Percentiles rank a stretch among this genome's conserved stretches.
These are phyloP conservation scores for Lithobius niger DNA, from an alignment of 1,140 invertebrate genomes.

Conservation along the genomic window DNA sequence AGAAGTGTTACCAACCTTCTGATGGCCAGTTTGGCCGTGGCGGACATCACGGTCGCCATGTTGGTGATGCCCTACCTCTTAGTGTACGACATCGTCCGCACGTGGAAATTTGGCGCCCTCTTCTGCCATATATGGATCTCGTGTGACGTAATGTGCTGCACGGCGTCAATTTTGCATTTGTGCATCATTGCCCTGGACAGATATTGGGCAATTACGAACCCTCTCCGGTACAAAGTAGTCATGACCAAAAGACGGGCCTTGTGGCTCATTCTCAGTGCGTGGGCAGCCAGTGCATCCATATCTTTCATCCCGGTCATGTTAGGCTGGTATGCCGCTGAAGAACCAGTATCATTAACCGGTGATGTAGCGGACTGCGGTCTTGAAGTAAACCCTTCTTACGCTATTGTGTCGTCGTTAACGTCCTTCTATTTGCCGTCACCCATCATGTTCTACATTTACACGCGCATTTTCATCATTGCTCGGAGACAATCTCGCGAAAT, in stretches of 20 bases:
- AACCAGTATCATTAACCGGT: constrained; percentile 26
- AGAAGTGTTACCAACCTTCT: constrained; percentile 51
- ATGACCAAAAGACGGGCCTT: constrained; percentile 70
- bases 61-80: constrained; percentile 57
- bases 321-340: constrained; percentile 74
- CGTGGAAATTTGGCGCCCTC: constrained; percentile 67
- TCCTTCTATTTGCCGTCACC: constrained; percentile 79
- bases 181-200: constrained; percentile 80
- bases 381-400: constrained; percentile 76
- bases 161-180: constrained; percentile 80
- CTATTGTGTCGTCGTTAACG: constrained; percentile 49
- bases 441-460: constrained; percentile 80
- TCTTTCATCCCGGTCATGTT: constrained; percentile 75
- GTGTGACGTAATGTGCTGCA: constrained; percentile 39
- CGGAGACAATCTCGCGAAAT: constrained; percentile 24
- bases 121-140: constrained; percentile 54
- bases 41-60: constrained; percentile 57
- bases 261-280: constrained; percentile 70
- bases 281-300: constrained; percentile 76
- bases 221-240: constrained; percentile 75
- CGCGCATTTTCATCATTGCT: constrained; percentile 58
- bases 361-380: constrained; percentile 49
- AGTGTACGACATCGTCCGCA: constrained; percentile 59
- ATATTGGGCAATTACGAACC: constrained; percentile 82
- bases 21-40: constrained; percentile 75